These are phyloP conservation scores for Eudemis profundana DNA, from an alignment of 2,888 invertebrate species.

Conservation along the genomic window DNA sequence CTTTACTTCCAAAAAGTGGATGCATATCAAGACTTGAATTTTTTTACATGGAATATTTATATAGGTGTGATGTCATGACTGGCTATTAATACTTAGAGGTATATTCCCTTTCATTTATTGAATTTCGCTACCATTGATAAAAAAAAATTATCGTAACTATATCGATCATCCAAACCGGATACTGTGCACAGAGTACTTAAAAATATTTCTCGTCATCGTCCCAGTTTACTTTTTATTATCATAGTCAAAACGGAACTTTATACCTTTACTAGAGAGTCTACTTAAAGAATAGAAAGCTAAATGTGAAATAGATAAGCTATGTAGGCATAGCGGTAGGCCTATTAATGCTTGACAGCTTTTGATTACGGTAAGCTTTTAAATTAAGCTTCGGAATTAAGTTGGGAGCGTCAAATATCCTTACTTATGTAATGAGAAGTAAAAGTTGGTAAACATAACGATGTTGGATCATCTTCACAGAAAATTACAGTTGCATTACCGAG, in stretches of 20 bases:
- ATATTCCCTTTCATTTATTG: no score
- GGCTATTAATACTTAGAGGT: no score
- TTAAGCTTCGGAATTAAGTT: slow-evolving; percentile 26
- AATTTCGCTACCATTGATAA: not conserved
- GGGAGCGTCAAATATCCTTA: slow-evolving; percentile 36
- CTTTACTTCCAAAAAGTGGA: no score
- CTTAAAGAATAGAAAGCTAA: slow-evolving; percentile 43
- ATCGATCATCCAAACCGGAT: slow-evolving; percentile 2
- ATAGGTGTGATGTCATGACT: no score
- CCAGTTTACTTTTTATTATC: slow-evolving; percentile 5
- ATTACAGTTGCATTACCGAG: not conserved
- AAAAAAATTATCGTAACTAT: not conserved
- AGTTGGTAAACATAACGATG: not conserved
- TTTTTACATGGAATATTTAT: no score
- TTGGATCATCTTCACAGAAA: not conserved
- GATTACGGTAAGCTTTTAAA: slow-evolving; percentile 41
- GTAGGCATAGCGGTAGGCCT: slow-evolving; percentile 40
- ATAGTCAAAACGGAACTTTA: slow-evolving; percentile 21
- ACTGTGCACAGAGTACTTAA: slow-evolving; percentile 1
- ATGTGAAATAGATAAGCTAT: slow-evolving; percentile 39
- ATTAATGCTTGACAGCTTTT: slow-evolving; percentile 41
- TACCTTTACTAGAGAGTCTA: slow-evolving; percentile 20
- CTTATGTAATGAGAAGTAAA: slow-evolving; percentile 28
- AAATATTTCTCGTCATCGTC: slow-evolving; percentile 26
- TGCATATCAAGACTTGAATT: no score